A percentile compares a stretch with the other conserved stretches of the same genome.
Conservation (phyloP, 2,113 vertebrate genomes). For the Archocentrus centrarchus region DNA sequence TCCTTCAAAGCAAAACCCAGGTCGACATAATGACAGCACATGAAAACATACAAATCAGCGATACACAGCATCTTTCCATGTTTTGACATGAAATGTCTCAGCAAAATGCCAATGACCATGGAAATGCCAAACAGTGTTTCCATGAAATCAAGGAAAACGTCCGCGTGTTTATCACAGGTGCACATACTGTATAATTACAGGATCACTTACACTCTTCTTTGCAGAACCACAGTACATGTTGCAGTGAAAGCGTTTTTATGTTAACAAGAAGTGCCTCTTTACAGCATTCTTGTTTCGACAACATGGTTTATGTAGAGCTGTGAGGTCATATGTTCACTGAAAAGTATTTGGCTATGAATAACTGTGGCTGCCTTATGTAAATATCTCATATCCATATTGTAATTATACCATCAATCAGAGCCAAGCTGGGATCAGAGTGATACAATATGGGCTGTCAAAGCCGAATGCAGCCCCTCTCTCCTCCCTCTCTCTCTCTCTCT, state of each 20-base stretch:
- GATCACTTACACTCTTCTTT: background rate
- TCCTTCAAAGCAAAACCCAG: background rate
- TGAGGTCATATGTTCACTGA: conserved; percentile 32
- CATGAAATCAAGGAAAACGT: background rate
- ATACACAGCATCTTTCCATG: background rate
- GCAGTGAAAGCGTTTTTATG: background rate
- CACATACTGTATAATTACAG: background rate
- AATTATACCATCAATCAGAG: conserved; percentile 71
- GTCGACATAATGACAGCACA: conserved; percentile 16
- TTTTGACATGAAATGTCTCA: conserved; percentile 17
- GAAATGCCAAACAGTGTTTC: conserved; percentile 38
- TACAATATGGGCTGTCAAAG: conserved; percentile 58
- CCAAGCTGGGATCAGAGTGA: conserved; percentile 52
- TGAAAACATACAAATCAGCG: conserved; percentile 1
- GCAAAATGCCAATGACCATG: conserved; percentile 9
- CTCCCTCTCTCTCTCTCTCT: background rate
- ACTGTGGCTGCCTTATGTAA: conserved; percentile 52
- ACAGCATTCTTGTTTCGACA: background rate
- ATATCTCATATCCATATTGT: conserved; percentile 69
- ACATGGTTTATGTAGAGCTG: conserved; percentile 13
- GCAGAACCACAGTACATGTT: background rate
- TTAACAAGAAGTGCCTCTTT: conserved; percentile 11
- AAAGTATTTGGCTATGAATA: conserved; percentile 46
- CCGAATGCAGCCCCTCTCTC: background rate
- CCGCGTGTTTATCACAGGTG: background rate